Conservation (phyloP, 2,888 invertebrate species). For the Heliconius ismenius region DNA sequence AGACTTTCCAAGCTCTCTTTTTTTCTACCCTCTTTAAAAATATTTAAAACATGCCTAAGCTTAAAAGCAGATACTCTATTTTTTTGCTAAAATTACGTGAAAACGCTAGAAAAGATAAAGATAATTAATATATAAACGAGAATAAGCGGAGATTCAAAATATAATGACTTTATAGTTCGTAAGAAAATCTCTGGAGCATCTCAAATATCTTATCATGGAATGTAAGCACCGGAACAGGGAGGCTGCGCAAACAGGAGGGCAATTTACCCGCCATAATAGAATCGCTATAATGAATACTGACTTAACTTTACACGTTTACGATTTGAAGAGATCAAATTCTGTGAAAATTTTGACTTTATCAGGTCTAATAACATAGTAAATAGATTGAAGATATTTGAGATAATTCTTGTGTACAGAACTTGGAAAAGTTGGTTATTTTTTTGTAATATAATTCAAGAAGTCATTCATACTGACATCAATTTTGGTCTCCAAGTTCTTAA, state of each 20-base stretch:
- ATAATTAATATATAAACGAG: background rate
- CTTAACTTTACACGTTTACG: constrained; percentile 22
- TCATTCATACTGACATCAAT: too few relatives aligned
- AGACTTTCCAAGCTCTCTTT: too few relatives aligned
- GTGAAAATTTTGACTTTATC: background rate
- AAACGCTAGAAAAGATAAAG: background rate
- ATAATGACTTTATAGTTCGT: constrained; percentile 17
- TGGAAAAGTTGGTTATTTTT: too few relatives aligned
- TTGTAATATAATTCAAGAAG: too few relatives aligned
- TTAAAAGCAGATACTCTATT: background rate
- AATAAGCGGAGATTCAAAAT: constrained; percentile 3
- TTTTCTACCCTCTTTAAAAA: background rate
- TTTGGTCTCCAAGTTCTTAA: too few relatives aligned
- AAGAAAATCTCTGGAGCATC: constrained; percentile 21
- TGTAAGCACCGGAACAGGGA: constrained; percentile 26
- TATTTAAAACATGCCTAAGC: background rate
- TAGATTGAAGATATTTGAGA: background rate
- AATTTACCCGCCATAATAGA: constrained; percentile 19
- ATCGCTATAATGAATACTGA: constrained; percentile 25
- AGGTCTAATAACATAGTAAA: background rate
- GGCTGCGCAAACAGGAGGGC: constrained; percentile 20
- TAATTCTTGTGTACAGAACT: background rate
- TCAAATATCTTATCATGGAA: constrained; percentile 24
- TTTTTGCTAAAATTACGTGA: background rate
- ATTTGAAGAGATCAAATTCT: constrained; percentile 17